A percentile compares a stretch with the other conserved stretches of the same genome.
Conservation (phyloP, 92 coral and sea anemone species). For the Parazoanthus atlanticus region DNA sequence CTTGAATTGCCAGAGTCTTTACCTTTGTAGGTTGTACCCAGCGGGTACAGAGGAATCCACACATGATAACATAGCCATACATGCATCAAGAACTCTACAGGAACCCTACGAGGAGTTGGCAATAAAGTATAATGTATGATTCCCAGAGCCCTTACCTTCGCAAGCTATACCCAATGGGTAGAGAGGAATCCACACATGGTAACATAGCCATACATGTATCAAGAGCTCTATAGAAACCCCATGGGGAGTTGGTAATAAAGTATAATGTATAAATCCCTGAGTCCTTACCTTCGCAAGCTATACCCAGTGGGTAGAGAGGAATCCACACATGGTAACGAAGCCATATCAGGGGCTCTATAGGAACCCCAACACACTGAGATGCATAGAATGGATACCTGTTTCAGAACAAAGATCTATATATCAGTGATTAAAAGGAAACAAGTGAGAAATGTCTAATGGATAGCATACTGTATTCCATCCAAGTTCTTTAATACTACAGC, state of each 20-base stretch:
- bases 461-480: too few species aligned
- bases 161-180: not conserved
- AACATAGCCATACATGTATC: slow-evolving; percentile 66
- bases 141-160: not conserved
- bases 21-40: too few species aligned
- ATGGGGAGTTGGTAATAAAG: too few species aligned
- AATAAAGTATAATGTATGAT: too few species aligned
- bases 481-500: too few species aligned
- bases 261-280: too few species aligned
- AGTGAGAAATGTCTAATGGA: too few species aligned
- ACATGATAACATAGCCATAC: slow-evolving; percentile 69
- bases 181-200: slow-evolving; percentile 54
- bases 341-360: slow-evolving; percentile 90
- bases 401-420: not conserved
- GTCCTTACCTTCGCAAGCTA: slow-evolving; percentile 77
- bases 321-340: slow-evolving; percentile 94
- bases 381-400: slow-evolving; percentile 92
- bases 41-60: slow-evolving; percentile 54
- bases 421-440: not conserved
- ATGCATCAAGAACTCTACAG: too few species aligned
- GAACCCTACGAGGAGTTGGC: slow-evolving; percentile 2
- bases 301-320: slow-evolving; percentile 90
- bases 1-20: not conserved
- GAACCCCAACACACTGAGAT: slow-evolving; percentile 73
- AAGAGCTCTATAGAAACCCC: slow-evolving; percentile 1